Base-by-base conservation (phyloP, 2,113 vertebrate genomes). In the Nothocercus nigrocapillus region DNA sequence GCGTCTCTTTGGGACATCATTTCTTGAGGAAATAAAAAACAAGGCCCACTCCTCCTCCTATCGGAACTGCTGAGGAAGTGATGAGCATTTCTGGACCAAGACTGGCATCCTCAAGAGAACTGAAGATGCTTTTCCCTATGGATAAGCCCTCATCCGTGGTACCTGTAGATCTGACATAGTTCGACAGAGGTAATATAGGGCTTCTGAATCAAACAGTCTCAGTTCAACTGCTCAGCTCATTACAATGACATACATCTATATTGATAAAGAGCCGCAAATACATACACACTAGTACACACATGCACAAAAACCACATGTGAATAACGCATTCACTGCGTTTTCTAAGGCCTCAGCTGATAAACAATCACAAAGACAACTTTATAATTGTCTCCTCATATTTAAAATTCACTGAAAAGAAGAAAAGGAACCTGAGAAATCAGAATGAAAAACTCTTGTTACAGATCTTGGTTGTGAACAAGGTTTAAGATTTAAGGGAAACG, bases 401-500 rank as follows among this genome's bases (percentile, higher is more conserved):
- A 63, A 91, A 93, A 58, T 3, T 3, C 66, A 66, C 51, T 85
- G 40, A 83, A 74, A 5, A 27, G 40, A 24, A 92, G 68, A 86
- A 92, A 34, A 58, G 78, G 44, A 32, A 7, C 10, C 16, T n/a
- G 77, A 93, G 47, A 82, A 89, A 80, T 56, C 54, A 58, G 20
- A 90, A 79, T 42, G 72, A 87, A 82, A 61, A 77, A 47, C 7
- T 5, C 45, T 42, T 69, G 21, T 42, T 64, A 62, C 54, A 86
- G 45, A 89, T 56, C 89, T 87, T 74, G 32, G 61, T 82, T 96
- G 95, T 96, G 89, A 97, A 80, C 67, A 93, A 92, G 45, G 51
- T 93, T 97, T 96, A 96, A 91, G 84, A 93, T 81, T 73, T 67
- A 93, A 94, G 73, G 72, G 76, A 94, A 96, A 91, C 58, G 44